Evolutionary conservation across 1,140 invertebrate genomes (phyloP).

Genomic region (Nautilus pompilius): DNA sequence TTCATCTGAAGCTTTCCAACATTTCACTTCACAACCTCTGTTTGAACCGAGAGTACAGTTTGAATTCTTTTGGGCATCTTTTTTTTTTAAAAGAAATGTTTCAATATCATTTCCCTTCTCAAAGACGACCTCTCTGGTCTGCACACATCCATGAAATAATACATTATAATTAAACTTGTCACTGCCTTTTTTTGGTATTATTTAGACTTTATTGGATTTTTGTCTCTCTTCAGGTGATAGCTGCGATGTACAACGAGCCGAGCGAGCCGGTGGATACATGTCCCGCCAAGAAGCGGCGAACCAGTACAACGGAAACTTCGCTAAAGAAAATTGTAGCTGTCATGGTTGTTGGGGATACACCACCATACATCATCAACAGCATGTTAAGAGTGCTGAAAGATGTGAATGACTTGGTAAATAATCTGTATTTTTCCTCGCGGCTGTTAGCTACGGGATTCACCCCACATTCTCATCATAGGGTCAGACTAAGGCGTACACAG

Average conservation of each 20-base stretch:
- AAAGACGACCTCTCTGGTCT: neutral
- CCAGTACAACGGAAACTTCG: neutral
- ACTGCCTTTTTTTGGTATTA: too few species aligned
- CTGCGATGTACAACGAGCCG: constrained; percentile 8
- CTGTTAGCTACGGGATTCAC: neutral
- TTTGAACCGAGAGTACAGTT: too few species aligned
- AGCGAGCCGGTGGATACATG: neutral
- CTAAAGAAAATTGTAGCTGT: constrained; percentile 10
- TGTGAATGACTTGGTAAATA: constrained; percentile 18
- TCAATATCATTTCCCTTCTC: too few species aligned
- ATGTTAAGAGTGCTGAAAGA: constrained; percentile 9
- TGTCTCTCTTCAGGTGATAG: constrained; percentile 15
- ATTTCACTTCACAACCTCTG: too few species aligned
- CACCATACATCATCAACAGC: constrained; percentile 11
- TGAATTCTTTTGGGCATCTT: too few species aligned
- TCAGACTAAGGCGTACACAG: neutral
- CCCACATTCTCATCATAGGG: constrained; percentile 5
- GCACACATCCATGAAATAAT: too few species aligned
- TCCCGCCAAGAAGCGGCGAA: constrained; percentile 8
- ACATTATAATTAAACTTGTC: too few species aligned
- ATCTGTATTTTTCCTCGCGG: neutral
- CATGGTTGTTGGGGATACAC: constrained; percentile 12
- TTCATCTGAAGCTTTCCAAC: too few species aligned
- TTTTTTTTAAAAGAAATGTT: too few species aligned
- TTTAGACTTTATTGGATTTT: neutral